These are phyloP conservation scores for Chaenogobius annularis DNA, from an alignment of 2,113 vertebrate genomes.

Conservation along the genomic window DNA sequence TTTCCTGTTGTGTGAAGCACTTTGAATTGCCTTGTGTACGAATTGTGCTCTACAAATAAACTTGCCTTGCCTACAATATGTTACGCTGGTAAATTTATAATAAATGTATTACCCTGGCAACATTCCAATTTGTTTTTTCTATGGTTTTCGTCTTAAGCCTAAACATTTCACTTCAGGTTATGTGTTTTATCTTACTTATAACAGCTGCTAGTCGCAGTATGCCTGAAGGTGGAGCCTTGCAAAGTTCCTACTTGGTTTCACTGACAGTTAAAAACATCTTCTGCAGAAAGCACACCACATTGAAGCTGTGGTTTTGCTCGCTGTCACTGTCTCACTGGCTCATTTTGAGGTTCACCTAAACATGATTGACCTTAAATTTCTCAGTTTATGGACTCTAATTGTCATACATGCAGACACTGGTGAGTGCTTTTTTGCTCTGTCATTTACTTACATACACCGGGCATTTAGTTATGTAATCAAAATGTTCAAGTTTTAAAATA, in stretches of 20 bases:
- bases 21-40: too few relatives aligned
- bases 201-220: slow-evolving; percentile 26
- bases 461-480: too few relatives aligned
- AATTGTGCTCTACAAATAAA: too few relatives aligned
- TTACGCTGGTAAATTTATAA: too few relatives aligned
- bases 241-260: slow-evolving; percentile 57
- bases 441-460: neutral
- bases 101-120: too few relatives aligned
- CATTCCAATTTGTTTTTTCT: too few relatives aligned
- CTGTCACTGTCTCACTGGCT: neutral
- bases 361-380: slow-evolving; percentile 33
- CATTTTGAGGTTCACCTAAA: neutral
- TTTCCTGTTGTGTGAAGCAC: too few relatives aligned
- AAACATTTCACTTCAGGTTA: too few relatives aligned
- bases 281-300: neutral
- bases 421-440: slow-evolving; percentile 30
- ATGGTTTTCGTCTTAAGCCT: too few relatives aligned
- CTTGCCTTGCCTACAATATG: too few relatives aligned
- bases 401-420: slow-evolving; percentile 35
- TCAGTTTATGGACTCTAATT: slow-evolving; percentile 31
- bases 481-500: too few relatives aligned
- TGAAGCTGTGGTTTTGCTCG: slow-evolving; percentile 29
- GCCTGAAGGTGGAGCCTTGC: slow-evolving; percentile 60
- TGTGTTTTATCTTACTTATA: too few relatives aligned
- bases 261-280: slow-evolving; percentile 21